Conservation (phyloP, 2,113 vertebrate species). For the Trematomus loennbergii region DNA sequence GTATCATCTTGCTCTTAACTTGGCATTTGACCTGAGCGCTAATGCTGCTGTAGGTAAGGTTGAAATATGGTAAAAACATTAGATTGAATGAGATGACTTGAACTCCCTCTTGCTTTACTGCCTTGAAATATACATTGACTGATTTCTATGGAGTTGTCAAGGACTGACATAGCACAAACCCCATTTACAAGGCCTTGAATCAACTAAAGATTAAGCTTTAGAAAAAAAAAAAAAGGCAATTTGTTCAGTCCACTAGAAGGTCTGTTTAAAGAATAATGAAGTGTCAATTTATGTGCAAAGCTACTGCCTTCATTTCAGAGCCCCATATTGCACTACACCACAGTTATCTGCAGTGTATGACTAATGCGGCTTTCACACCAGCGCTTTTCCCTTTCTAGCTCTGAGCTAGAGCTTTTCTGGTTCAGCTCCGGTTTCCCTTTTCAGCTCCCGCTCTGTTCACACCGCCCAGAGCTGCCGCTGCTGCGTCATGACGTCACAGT, state of each 20-base stretch:
- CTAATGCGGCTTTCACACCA: too few relatives aligned
- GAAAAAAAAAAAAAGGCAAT: not conserved
- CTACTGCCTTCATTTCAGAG: not conserved
- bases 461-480: too few relatives aligned
- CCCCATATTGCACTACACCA: not conserved
- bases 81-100: not conserved
- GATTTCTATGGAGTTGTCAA: not conserved
- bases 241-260: not conserved
- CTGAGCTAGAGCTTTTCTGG: too few relatives aligned
- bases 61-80: not conserved
- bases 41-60: slow-evolving; percentile 1
- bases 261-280: slow-evolving; percentile 12
- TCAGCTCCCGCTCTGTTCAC: too few relatives aligned
- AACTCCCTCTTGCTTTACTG: slow-evolving; percentile 13
- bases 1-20: too few relatives aligned
- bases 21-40: slow-evolving; percentile 14
- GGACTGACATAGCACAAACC: not conserved
- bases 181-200: not conserved
- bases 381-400: too few relatives aligned
- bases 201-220: not conserved
- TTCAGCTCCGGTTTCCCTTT: too few relatives aligned
- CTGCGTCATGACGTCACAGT: too few relatives aligned
- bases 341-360: slow-evolving; percentile 16
- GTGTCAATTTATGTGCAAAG: not conserved
- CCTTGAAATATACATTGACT: slow-evolving; percentile 2